Evolutionary conservation across 2,888 invertebrate species (phyloP).

Genomic region (Trichopoda pennipes): DNA sequence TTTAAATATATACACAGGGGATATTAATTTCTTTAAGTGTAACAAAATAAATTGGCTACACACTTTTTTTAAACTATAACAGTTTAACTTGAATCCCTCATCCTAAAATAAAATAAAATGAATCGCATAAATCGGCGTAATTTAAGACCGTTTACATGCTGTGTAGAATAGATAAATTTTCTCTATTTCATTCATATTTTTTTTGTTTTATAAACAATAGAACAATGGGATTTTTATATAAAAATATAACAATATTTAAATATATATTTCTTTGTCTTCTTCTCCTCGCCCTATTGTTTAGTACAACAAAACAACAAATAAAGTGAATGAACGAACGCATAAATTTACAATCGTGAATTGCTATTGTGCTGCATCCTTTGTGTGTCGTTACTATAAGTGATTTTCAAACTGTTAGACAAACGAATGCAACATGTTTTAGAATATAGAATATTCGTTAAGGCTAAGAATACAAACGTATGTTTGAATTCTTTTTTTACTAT

Average conservation of each 20-base stretch:
- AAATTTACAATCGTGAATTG: neutral
- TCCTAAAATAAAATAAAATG: neutral
- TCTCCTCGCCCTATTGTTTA: neutral
- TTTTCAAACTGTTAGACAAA: constrained; percentile 22
- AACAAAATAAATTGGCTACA: neutral
- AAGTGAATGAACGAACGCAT: neutral
- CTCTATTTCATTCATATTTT: constrained; percentile 5
- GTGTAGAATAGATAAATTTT: neutral
- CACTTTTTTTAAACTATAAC: too few relatives aligned
- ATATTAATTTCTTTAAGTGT: too few relatives aligned
- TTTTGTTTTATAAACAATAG: constrained; percentile 1
- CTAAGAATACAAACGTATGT: neutral
- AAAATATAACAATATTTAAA: constrained; percentile 27
- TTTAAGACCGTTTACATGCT: neutral
- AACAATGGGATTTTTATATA: constrained; percentile 29
- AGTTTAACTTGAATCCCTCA: too few relatives aligned
- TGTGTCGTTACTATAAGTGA: constrained; percentile 27
- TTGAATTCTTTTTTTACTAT: neutral
- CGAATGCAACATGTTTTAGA: constrained; percentile 9
- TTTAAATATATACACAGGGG: too few relatives aligned
- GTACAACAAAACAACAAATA: neutral
- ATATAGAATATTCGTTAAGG: constrained; percentile 6
- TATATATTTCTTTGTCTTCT: constrained; percentile 9
- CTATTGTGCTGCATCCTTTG: constrained; percentile 25
- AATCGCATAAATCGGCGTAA: too few relatives aligned